A percentile compares a stretch with the other conserved stretches of the same genome.
Evolutionary conservation across 1,140 invertebrate species (phyloP).

Genomic region (Dermatophagoides farinae): DNA sequence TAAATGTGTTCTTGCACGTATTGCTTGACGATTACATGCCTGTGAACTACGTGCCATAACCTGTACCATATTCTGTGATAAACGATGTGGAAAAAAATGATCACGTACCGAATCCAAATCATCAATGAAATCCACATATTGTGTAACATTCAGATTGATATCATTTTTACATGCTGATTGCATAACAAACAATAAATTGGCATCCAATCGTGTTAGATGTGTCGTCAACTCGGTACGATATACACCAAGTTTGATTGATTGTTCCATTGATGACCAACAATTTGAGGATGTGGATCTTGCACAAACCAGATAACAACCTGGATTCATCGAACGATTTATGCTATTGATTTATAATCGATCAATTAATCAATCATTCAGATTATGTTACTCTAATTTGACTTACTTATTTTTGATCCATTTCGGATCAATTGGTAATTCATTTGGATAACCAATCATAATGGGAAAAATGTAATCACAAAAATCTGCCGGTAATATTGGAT

Average conservation of each 20-base stretch:
- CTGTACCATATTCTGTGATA: background rate
- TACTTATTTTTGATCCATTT: background rate
- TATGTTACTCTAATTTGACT: background rate
- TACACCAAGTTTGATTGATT: background rate
- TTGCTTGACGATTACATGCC: background rate
- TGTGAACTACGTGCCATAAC: background rate
- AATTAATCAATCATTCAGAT: background rate
- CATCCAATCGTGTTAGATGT: background rate
- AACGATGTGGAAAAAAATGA: background rate
- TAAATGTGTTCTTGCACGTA: background rate
- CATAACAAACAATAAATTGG: background rate
- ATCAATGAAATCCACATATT: background rate
- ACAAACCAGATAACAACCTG: background rate
- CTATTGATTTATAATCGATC: background rate
- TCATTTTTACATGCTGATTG: background rate
- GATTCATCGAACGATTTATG: background rate
- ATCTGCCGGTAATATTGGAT: background rate
- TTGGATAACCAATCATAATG: background rate
- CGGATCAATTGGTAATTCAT: background rate
- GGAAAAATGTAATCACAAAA: background rate
- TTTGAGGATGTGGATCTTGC: background rate
- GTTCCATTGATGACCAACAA: background rate
- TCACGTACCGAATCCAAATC: background rate
- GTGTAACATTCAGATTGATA: background rate
- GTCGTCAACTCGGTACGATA: background rate